Evolutionary conservation across 2,888 invertebrate species (phyloP), one percentile per base, ranked within the genome.

Genomic region (Lydus trimaculatus): DNA sequence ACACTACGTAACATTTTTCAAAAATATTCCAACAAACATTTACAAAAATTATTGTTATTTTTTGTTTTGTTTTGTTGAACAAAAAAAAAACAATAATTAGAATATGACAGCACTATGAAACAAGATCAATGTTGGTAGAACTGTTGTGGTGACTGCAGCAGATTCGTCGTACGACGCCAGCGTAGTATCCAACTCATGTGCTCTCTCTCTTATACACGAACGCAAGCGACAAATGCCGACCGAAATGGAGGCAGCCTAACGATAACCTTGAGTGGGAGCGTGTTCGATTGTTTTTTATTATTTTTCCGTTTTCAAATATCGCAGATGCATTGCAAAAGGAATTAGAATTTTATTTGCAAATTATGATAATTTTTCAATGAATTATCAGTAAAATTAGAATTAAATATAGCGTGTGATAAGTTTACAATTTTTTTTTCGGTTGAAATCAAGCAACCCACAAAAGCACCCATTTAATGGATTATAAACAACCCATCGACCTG

Each of bases 1-100:
- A 62, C 65, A 56, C 61, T 66, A 13, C 66, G 66, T 23, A 64
- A 52, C 69, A 69, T 69, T 58, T 23, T 58, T 31, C 9, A 3
- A n/a, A 9, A 9, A 31, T 5, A 36, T 36, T 36, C 15, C 0
- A 2, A 36, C 4, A 4, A 2, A 36, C n/a, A n/a, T n/a, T n/a
- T n/a, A n/a, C n/a, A n/a, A n/a, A n/a, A 2, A 11, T 13, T 33
- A 33, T 28, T 28, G 6, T 28, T 28, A 28, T 28, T 28, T 31
- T 2, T 2, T n/a, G n/a, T n/a, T n/a, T n/a, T n/a, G n/a, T n/a
- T n/a, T n/a, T n/a, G n/a, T n/a, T n/a, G n/a, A n/a, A n/a, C n/a
- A n/a, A n/a, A n/a, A n/a, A n/a, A n/a, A n/a, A n/a, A n/a, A n/a
- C n/a, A n/a, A n/a, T n/a, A n/a, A n/a, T n/a, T n/a, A 6, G 9